Evolutionary conservation across 2,888 invertebrate genomes (phyloP), one percentile per base, ranked within the genome.

Genomic region (Lasioglossum lativentre): DNA sequence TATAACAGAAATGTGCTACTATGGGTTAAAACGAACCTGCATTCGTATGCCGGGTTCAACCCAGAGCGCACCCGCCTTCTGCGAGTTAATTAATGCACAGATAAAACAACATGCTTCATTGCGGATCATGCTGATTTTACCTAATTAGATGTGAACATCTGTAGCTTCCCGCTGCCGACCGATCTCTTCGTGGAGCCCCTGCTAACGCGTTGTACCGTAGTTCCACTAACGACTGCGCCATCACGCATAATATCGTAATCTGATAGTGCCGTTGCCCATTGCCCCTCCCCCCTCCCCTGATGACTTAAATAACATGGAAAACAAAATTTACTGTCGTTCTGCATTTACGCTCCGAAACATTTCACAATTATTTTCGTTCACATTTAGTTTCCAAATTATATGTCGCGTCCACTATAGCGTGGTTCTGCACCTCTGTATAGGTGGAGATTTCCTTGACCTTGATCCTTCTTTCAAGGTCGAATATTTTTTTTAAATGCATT

Each of bases 81-180:
- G 40, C 16, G 47, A 47, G 71, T 66, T 70, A 84, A 84, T 82
- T 82, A 59, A 74, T 52, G 23, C 52, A 56, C 38, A 75, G 52
- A 82, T 82, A 82, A 78, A 80, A 83, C 78, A 75, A 38, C 38
- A 52, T 66, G 80, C 68, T 71, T 72, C 80, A 75, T 84, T 84
- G 56, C 76, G 74, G 70, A 80, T 76, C 45, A 45, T 59, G 75
- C 47, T 80, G 77, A 86, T 78, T 81, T 78, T 38, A 34, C 59
- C 78, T 76, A 78, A 85, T 86, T 85, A 76, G 56, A 70, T n/a
- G 74, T 42, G 75, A 78, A 76, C 81, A 76, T 85, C 76, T 66
- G 68, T 34, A 77, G 77, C 47, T 68, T 70, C 71, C 79, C 34
- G 73, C 38, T 40, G 72, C 42, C 75, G 47, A 79, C 79, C 40